Conservation (phyloP, 64 coral and sea anemone genomes). For the Montipora efflorescens region DNA sequence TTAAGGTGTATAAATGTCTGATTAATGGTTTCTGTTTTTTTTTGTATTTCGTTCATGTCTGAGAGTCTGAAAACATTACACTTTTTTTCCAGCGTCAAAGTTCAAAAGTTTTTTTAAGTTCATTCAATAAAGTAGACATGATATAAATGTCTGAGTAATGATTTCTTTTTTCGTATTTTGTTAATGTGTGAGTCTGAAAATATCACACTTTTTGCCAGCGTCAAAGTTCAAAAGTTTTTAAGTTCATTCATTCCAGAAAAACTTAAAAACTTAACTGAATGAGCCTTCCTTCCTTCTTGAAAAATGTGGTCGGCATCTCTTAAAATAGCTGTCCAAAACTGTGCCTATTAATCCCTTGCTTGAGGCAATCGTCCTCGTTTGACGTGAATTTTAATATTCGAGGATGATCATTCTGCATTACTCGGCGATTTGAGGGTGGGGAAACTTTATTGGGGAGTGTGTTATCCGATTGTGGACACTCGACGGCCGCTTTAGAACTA, state of each 20-base stretch:
- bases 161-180: too few relatives aligned
- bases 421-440: background rate
- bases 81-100: too few relatives aligned
- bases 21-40: too few relatives aligned
- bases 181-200: too few relatives aligned
- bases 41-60: too few relatives aligned
- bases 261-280: conserved; percentile 47
- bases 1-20: too few relatives aligned
- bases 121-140: too few relatives aligned
- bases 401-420: background rate
- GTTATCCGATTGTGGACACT: background rate
- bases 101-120: too few relatives aligned
- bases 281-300: conserved; percentile 30
- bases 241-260: background rate
- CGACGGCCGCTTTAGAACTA: background rate
- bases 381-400: conserved; percentile 7
- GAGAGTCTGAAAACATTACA: too few relatives aligned
- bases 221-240: too few relatives aligned
- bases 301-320: conserved; percentile 34
- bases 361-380: conserved; percentile 46
- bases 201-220: too few relatives aligned
- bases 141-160: too few relatives aligned
- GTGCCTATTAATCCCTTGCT: conserved; percentile 5
- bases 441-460: background rate
- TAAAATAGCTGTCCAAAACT: conserved; percentile 51